These are phyloP conservation scores for Simalia tracyae DNA, from an alignment of 2,797 vertebrate genomes.

Conservation along the genomic window DNA sequence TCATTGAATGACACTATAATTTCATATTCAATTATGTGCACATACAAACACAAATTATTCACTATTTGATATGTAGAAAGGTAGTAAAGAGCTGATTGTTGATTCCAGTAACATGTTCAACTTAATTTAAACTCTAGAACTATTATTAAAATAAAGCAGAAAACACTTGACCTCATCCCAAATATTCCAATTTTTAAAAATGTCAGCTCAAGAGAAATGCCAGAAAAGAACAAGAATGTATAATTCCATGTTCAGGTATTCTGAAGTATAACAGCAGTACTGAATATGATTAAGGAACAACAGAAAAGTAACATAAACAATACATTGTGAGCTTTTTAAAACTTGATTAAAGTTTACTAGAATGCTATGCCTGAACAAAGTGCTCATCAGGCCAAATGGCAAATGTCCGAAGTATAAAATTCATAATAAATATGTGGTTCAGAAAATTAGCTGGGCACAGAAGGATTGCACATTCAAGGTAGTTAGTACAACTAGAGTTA, in stretches of 20 bases:
- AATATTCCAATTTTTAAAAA: conserved; percentile 28
- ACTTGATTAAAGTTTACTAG: conserved; percentile 55
- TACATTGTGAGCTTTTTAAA: conserved; percentile 43
- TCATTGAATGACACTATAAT: background rate
- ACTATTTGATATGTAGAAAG: conserved; percentile 12
- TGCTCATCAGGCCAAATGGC: conserved; percentile 58
- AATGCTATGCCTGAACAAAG: conserved; percentile 57
- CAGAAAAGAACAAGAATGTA: conserved; percentile 59
- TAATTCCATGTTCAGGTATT: conserved; percentile 51
- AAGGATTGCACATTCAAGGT: background rate
- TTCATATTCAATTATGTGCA: conserved; percentile 9
- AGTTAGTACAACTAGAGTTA: background rate
- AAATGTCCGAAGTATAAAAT: conserved; percentile 57
- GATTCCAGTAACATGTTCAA: conserved; percentile 37
- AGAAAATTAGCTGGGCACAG: conserved; percentile 47
- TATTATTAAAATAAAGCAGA: conserved; percentile 41
- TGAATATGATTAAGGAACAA: conserved; percentile 56
- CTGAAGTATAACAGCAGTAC: conserved; percentile 38
- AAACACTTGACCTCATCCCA: conserved; percentile 42
- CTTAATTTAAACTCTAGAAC: conserved; percentile 30
- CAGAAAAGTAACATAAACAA: conserved; percentile 62
- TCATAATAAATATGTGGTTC: conserved; percentile 38
- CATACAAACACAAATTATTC: background rate
- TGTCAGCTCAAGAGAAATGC: conserved; percentile 49
- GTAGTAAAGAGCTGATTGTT: background rate